These are phyloP conservation scores for Orchesella cincta DNA, from an alignment of 1,140 invertebrate species.

Conservation along the genomic window DNA sequence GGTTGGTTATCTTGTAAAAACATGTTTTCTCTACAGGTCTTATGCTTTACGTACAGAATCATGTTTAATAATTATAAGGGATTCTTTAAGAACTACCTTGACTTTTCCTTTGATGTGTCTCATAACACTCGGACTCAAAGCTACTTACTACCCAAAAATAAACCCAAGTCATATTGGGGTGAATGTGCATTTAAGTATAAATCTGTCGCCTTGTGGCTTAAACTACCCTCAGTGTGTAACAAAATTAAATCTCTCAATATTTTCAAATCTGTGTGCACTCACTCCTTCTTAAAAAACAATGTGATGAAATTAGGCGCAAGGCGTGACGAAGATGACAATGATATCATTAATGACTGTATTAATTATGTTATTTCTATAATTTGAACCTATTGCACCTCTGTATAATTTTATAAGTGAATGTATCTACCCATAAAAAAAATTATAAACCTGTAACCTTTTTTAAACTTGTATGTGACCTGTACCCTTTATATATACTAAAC, in stretches of 20 bases:
- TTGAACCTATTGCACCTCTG: too few species aligned
- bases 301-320: not conserved
- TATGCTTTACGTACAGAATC: not conserved
- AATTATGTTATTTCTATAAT: too few species aligned
- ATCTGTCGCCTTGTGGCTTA: not conserved
- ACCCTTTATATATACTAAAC: too few species aligned
- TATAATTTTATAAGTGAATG: too few species aligned
- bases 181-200: not conserved
- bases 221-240: not conserved
- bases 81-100: conserved; percentile 2
- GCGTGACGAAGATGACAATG: not conserved
- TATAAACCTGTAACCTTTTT: too few species aligned
- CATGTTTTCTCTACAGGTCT: not conserved
- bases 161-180: not conserved
- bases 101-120: not conserved
- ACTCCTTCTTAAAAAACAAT: not conserved
- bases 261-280: not conserved
- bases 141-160: not conserved
- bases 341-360: not conserved
- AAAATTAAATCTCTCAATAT: not conserved
- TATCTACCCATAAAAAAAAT: too few species aligned
- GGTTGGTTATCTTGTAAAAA: not conserved
- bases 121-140: not conserved
- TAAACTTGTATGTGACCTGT: too few species aligned
- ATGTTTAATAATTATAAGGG: not conserved